Evolutionary conservation across 2,797 vertebrate species (phyloP), one percentile per base, ranked within the genome.

Genomic region (Dallia pectoralis): DNA sequence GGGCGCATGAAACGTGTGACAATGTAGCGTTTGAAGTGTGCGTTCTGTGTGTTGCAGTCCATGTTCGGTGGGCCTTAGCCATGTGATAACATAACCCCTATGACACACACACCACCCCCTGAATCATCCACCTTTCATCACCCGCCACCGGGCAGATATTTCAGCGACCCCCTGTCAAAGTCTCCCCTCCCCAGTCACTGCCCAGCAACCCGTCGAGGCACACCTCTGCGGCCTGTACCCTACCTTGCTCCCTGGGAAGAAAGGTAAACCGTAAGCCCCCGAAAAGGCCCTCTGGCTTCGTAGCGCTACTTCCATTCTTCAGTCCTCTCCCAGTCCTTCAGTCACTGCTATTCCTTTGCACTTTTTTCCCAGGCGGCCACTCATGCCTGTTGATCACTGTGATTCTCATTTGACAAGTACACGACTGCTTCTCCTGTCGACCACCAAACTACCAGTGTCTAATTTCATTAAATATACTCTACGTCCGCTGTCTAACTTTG

Each of bases 211-310:
- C 51, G 29, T 79, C 75, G 74, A 86, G 87, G 87, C 77, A 83
- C 75, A 4, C 72, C 25, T 77, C 69, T 79, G 72, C 69, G 77
- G 3, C 75, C 29, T 77, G 69, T 78, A 71, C 69, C 53, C 73
- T 76, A 63, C 76, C 76, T 74, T 70, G 77, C 69, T 91, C 93
- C 78, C 12, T 87, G 88, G 88, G 91, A 91, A 85, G 92, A 94
- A 95, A 98, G 96, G 97, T 97, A 97, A 96, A 77, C 65, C 5
- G n/a, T 25, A 56, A 36, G n/a, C 86, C 87, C 73, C 83, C 72
- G 51, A 78, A 51, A 40, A 61, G 66, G 47, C 19, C 68, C 56
- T 77, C 75, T 77, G 16, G n/a, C 61, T 49, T 67, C 61, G 65
- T 47, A 67, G 81, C 67, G 47, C 62, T 61, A 12, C 30, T 32